Evolutionary conservation across 2,113 vertebrate genomes (phyloP), one percentile per base, ranked within the genome.

Genomic region (Cichladusa arquata): DNA sequence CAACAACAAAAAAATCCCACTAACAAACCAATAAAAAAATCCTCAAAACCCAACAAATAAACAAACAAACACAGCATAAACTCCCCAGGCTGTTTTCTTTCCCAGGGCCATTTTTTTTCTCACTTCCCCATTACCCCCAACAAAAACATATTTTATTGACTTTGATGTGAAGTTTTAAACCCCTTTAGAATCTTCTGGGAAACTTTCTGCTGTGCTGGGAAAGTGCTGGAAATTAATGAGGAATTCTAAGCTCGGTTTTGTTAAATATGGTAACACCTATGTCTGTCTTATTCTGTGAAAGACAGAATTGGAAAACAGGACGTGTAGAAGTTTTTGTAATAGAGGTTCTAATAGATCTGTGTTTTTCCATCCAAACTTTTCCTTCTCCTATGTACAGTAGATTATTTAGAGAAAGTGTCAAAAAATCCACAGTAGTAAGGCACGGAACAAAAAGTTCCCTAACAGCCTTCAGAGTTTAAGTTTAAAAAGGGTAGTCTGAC

Each of bases 401-500:
- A 60, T 70, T 95, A 74, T 86, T 91, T 86, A 81, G 60, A 73
- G 67, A 78, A 95, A 86, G 14, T 25, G 71, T 19, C 5, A 73
- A 50, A 67, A 94, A 81, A 77, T 78, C 73, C 58, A 38, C 26
- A 74, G 42, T 58, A 78, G 56, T 56, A 81, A 91, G 47, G 19
- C 22, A 66, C 12, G 24, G 73, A 77, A 91, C 3, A 5, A 94
- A 95, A 96, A 84, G 65, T 71, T 95, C 34, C 44, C 14, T 94
- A 87, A 51, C 38, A 89, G 34, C 26, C 29, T 78, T 86, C 72
- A 78, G 86, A 92, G n/a, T 88, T 73, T 73, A 86, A 77, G 20
- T 71, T 94, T 92, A 31, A 71, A 95, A 96, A 94, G 9, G 17
- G 50, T 66, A 62, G 20, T 54, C 60, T 84, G 69, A 91, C 57